Percentiles rank a stretch among this genome's conserved stretches.
phyloP scores from a whole-genome alignment of 2,797 vertebrate species.

The Leptatherina wallacei region DNA sequence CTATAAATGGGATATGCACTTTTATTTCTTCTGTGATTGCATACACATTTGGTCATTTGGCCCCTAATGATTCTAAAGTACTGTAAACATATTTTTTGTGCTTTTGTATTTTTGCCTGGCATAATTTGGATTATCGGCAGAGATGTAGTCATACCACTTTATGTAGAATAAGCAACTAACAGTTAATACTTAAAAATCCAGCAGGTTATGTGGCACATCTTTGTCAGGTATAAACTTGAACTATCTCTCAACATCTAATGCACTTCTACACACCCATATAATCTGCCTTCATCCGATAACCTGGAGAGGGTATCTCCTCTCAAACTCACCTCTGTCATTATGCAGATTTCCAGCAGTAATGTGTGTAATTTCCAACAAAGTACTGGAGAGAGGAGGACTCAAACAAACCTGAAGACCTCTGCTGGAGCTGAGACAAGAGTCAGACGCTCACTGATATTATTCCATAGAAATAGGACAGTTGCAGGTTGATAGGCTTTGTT shows the following conservation, averaged over 20 bases:
- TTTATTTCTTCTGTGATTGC: not conserved
- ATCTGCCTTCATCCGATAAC: constrained; percentile 62
- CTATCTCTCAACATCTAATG: constrained; percentile 48
- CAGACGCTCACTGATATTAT: constrained; percentile 4
- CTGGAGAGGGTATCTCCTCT: constrained; percentile 51
- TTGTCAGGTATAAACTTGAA: constrained; percentile 26
- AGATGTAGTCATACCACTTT: not conserved
- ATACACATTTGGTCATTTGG: too few relatives aligned
- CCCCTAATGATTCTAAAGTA: not conserved
- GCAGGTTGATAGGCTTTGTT: constrained; percentile 6
- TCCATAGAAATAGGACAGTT: not conserved
- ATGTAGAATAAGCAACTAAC: constrained; percentile 3
- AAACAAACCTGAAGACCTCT: constrained; percentile 18
- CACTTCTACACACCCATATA: constrained; percentile 53
- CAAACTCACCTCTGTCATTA: constrained; percentile 24
- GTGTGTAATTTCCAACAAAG: constrained; percentile 45
- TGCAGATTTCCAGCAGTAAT: not conserved
- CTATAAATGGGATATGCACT: not conserved
- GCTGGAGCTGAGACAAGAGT: not conserved
- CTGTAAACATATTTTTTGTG: not conserved
- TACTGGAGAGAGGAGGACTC: constrained; percentile 32
- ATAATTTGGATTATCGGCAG: too few relatives aligned
- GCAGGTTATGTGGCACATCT: not conserved
- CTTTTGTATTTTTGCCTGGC: not conserved
- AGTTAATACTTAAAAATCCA: not conserved